phyloP scores from a whole-genome alignment of 2,113 vertebrate genomes.

The Eclectus roratus region DNA sequence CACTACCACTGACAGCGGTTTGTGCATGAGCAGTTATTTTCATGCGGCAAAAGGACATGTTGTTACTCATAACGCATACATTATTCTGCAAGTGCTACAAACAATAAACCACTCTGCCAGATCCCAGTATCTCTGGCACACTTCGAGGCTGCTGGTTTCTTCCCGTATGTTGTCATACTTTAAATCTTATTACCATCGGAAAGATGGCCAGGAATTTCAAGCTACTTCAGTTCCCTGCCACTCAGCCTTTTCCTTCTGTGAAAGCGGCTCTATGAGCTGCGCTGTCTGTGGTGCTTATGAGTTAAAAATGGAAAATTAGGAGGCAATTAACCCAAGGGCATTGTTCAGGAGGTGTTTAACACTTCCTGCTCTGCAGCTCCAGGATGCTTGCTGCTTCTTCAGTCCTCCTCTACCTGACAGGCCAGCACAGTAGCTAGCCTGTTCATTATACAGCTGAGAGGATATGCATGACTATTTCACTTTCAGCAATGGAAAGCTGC shows the following conservation, averaged over 20 bases:
- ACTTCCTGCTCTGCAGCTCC: background rate
- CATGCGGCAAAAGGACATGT: background rate
- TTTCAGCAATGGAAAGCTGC: background rate
- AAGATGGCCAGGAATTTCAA: background rate
- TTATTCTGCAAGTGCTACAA: slow-evolving; percentile 11
- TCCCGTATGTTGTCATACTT: background rate
- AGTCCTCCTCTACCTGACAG: background rate
- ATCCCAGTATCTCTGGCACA: background rate
- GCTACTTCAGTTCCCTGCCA: background rate
- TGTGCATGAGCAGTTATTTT: background rate
- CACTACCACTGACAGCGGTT: background rate
- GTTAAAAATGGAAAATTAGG: background rate
- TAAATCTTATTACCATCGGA: background rate
- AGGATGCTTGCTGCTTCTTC: background rate
- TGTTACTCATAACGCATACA: slow-evolving; percentile 8
- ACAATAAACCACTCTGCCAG: slow-evolving; percentile 11
- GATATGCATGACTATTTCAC: background rate
- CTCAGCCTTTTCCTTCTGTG: background rate
- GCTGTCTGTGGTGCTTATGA: background rate
- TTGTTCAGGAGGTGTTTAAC: background rate
- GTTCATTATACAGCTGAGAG: background rate
- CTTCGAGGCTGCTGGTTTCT: background rate
- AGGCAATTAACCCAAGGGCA: background rate
- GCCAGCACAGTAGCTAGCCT: background rate
- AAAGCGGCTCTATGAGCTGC: background rate